Conservation (phyloP, 2,888 invertebrate species). For the Catocala fraxini region DNA sequence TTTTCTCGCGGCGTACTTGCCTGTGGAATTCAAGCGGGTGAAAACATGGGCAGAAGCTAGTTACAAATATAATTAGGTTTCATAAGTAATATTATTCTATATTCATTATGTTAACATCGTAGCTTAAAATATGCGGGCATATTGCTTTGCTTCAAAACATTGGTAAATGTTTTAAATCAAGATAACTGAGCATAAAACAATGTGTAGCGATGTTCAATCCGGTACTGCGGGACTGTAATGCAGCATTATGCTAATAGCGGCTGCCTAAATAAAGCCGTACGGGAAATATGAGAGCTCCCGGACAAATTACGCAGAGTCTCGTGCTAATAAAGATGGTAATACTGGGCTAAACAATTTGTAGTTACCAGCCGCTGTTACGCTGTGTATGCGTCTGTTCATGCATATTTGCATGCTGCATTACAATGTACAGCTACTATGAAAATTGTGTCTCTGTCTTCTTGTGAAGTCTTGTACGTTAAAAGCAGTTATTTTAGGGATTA, state of each 20-base stretch:
- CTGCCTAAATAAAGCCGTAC: constrained; percentile 75
- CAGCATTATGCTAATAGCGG: constrained; percentile 75
- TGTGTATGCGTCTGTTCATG: constrained; percentile 51
- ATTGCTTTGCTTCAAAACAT: no score
- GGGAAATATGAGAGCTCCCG: constrained; percentile 76
- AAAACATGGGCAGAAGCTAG: no score
- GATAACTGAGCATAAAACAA: constrained; percentile 44
- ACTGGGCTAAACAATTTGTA: constrained; percentile 68
- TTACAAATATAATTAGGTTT: no score
- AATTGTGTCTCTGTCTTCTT: constrained; percentile 20
- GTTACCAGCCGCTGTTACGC: constrained; percentile 50
- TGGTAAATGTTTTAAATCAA: constrained; percentile 27
- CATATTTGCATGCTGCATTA: constrained; percentile 28
- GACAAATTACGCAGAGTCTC: constrained; percentile 73
- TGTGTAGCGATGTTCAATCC: constrained; percentile 44
- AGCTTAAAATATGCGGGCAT: no score
- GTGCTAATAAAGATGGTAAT: constrained; percentile 79
- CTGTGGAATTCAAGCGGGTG: no score
- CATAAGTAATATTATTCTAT: no score
- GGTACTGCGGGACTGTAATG: constrained; percentile 59
- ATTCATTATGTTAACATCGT: no score
- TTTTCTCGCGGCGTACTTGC: no score
- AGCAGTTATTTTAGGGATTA: neutral
- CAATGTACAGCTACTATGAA: neutral
- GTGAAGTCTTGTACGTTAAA: neutral